Conservation (phyloP, 2,888 invertebrate genomes). For the Morpho helenor region DNA sequence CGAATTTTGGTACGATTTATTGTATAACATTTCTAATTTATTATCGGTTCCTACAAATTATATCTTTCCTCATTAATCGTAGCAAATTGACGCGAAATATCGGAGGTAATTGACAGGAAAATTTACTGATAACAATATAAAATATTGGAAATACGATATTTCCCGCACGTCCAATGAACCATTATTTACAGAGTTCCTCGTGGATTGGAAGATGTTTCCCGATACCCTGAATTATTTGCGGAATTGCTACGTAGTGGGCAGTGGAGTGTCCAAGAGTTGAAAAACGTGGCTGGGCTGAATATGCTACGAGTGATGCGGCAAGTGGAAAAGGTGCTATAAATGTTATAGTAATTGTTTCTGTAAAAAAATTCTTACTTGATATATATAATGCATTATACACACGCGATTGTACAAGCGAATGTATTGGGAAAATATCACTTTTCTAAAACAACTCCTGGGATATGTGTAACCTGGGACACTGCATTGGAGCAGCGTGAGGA, state of each 20-base stretch:
- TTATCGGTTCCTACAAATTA: too few species aligned
- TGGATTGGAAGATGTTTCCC: conserved; percentile 85
- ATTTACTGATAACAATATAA: not conserved
- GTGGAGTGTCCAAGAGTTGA: conserved; percentile 81
- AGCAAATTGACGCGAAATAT: not conserved
- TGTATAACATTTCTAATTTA: too few species aligned
- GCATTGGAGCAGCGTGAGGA: too few species aligned
- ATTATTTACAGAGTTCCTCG: conserved; percentile 75
- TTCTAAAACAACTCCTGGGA: too few species aligned
- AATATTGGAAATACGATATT: too few species aligned
- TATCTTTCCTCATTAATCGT: not conserved
- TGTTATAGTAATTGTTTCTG: not conserved
- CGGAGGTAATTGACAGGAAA: not conserved
- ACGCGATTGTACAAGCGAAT: too few species aligned
- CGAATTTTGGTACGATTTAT: too few species aligned
- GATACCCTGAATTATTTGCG: conserved; percentile 83
- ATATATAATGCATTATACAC: too few species aligned
- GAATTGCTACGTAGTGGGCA: conserved; percentile 81
- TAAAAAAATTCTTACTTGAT: too few species aligned
- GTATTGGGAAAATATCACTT: too few species aligned
- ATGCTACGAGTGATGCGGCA: conserved; percentile 81
- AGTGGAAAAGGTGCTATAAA: conserved; percentile 68
- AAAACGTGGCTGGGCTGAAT: conserved; percentile 82
- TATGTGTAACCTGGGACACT: too few species aligned
- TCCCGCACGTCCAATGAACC: too few species aligned